Conservation (phyloP, 2,888 invertebrate species). For the Gortyna flavago region DNA sequence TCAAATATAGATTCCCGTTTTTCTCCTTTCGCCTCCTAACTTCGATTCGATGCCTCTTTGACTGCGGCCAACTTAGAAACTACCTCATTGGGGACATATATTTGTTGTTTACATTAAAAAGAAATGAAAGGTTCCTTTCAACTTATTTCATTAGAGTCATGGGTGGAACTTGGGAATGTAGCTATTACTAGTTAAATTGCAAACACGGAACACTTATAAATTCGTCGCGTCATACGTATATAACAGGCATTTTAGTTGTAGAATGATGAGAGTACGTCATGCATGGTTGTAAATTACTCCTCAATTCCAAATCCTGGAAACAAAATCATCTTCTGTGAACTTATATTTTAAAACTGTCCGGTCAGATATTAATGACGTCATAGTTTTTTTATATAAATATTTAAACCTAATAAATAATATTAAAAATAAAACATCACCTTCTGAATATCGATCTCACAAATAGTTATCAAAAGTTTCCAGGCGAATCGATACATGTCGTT, state of each 20-base stretch:
- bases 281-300: background rate
- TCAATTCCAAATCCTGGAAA: background rate
- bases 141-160: slow-evolving; percentile 30
- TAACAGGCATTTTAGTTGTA: background rate
- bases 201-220: background rate
- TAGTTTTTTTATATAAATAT: background rate
- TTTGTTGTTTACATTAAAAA: slow-evolving; percentile 40
- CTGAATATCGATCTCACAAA: background rate
- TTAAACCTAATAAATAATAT: too few species aligned
- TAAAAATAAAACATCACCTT: background rate
- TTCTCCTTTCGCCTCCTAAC: slow-evolving; percentile 63
- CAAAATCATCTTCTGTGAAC: background rate
- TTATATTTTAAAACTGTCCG: background rate
- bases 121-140: slow-evolving; percentile 21
- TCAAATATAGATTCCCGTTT: slow-evolving; percentile 77
- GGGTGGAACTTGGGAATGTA: background rate
- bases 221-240: background rate
- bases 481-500: slow-evolving; percentile 13
- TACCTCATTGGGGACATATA: slow-evolving; percentile 39
- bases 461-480: background rate
- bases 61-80: slow-evolving; percentile 52
- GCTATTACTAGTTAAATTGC: background rate
- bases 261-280: background rate
- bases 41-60: slow-evolving; percentile 37
- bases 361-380: background rate